phyloP scores from a whole-genome alignment of 37 sponge, comb jelly and placozoan genomes.

The Sycon ciliatum region DNA sequence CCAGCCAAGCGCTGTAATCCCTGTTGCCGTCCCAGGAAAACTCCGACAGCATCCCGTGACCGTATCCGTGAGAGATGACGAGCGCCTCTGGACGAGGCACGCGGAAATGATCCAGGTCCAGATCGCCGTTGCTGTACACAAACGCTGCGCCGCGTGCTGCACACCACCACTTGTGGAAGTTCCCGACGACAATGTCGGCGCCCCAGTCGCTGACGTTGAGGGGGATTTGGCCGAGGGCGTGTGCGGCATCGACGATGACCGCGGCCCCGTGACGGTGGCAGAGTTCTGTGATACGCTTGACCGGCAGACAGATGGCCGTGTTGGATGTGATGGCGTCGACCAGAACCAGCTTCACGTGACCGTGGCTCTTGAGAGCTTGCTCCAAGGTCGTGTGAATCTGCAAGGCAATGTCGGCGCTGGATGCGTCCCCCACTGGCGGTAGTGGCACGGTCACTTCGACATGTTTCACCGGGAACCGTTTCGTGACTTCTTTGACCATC shows the following conservation, averaged over 20 bases:
- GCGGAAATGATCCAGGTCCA: too few relatives aligned
- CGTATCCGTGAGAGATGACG: constrained; percentile 65
- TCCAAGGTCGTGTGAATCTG: too few relatives aligned
- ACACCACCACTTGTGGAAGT: too few relatives aligned
- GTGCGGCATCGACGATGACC: constrained; percentile 80
- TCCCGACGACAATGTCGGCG: constrained; percentile 33
- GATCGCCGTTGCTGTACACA: too few relatives aligned
- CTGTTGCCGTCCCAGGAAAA: constrained; percentile 56
- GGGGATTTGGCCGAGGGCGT: constrained; percentile 55
- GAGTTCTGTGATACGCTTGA: constrained; percentile 31
- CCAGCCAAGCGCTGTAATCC: constrained; percentile 9
- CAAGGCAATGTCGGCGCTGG: too few relatives aligned
- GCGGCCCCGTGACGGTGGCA: constrained; percentile 42
- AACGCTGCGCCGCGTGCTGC: too few relatives aligned
- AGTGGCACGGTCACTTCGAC: too few relatives aligned
- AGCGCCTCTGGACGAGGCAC: too few relatives aligned
- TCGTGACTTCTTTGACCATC: too few relatives aligned
- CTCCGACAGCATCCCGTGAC: constrained; percentile 55
- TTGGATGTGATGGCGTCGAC: constrained; percentile 43
- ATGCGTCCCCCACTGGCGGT: too few relatives aligned
- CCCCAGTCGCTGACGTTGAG: constrained; percentile 48
- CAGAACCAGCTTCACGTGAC: constrained; percentile 28
- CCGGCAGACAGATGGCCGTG: constrained; percentile 30
- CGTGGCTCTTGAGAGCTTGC: constrained; percentile 15
- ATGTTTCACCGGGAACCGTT: too few relatives aligned